These are phyloP conservation scores for Nomada flava DNA, from an alignment of 2,888 invertebrate species.

Conservation along the genomic window DNA sequence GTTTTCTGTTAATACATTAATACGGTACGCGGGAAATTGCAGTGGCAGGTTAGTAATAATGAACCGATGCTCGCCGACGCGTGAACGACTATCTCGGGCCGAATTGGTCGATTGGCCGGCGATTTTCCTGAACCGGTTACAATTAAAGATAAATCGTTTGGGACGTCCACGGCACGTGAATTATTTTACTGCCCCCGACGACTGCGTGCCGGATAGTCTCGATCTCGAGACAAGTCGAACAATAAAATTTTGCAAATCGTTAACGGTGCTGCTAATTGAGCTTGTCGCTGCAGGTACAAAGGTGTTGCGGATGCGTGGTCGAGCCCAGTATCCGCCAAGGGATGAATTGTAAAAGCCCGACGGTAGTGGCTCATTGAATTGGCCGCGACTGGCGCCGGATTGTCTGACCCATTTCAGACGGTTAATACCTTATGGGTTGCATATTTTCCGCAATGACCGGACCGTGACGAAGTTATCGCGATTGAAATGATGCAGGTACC, in stretches of 20 bases:
- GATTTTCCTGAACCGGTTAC: background rate
- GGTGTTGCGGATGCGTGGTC: slow-evolving; percentile 11
- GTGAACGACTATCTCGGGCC: background rate
- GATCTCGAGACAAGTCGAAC: background rate
- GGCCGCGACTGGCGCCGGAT: slow-evolving; percentile 23
- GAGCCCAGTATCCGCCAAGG: background rate
- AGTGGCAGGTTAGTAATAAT: background rate
- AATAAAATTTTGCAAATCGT: slow-evolving; percentile 17
- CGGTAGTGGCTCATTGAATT: background rate
- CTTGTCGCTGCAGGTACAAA: slow-evolving; percentile 26
- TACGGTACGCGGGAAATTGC: background rate
- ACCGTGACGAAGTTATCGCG: background rate
- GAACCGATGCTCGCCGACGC: background rate
- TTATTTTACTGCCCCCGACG: slow-evolving; percentile 9
- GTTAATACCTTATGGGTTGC: background rate
- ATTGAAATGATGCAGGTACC: background rate
- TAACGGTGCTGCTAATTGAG: slow-evolving; percentile 23
- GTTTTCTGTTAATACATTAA: too few relatives aligned
- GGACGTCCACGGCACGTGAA: background rate
- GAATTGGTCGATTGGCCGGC: background rate
- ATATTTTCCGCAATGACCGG: background rate
- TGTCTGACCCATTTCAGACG: slow-evolving; percentile 3
- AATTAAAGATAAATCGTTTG: background rate
- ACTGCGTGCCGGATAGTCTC: background rate
- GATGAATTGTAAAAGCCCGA: background rate